Evolutionary conservation across 2,888 invertebrate species (phyloP).

Genomic region (Melipona beecheii): DNA sequence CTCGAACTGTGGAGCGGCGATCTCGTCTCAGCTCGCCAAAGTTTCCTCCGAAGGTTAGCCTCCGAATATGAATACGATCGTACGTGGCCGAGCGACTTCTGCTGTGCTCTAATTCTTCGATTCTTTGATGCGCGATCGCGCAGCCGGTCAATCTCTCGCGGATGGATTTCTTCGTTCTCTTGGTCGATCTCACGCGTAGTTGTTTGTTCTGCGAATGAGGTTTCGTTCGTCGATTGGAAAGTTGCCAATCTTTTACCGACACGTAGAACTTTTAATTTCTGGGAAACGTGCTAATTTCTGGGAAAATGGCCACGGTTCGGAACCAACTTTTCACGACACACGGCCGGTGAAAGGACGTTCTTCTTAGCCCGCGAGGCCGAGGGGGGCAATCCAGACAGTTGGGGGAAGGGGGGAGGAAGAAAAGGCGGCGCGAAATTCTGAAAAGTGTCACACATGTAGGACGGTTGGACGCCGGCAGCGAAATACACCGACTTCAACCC

Average conservation of each 20-base stretch:
- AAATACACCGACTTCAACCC: slow-evolving; percentile 62
- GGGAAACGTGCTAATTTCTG: slow-evolving; percentile 43
- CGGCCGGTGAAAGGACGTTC: slow-evolving; percentile 26
- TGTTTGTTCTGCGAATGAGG: background rate
- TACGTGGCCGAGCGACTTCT: slow-evolving; percentile 9
- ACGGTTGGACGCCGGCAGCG: slow-evolving; percentile 71
- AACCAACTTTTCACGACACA: slow-evolving; percentile 12
- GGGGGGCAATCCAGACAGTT: slow-evolving; percentile 28
- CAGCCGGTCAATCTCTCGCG: background rate
- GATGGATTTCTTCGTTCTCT: background rate
- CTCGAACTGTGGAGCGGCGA: background rate
- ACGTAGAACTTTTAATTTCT: no score
- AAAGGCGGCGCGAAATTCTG: slow-evolving; percentile 37
- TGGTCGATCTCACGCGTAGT: background rate
- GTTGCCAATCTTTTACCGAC: no score
- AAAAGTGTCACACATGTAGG: slow-evolving; percentile 72
- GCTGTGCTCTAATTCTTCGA: background rate
- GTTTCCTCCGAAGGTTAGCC: slow-evolving; percentile 13
- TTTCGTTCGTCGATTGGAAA: background rate
- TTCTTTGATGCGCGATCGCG: no score
- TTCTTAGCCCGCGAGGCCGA: slow-evolving; percentile 14
- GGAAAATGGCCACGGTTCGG: slow-evolving; percentile 30
- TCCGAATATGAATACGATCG: slow-evolving; percentile 14
- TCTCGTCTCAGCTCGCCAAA: slow-evolving; percentile 6
- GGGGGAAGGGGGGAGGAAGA: background rate